Conservation (phyloP, 2,888 invertebrate species). For the Zele albiditarsus region DNA sequence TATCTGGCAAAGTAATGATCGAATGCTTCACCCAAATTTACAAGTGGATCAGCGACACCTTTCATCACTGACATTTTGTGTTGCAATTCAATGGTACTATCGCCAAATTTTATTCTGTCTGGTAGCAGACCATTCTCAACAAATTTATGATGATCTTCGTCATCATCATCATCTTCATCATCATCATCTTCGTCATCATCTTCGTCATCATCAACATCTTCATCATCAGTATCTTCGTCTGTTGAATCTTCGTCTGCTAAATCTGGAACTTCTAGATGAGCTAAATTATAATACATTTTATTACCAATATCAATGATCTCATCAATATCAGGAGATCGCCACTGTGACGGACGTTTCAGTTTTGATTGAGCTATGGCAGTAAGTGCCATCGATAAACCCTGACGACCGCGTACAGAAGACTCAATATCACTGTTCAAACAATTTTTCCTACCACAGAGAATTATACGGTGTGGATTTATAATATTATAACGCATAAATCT, state of each 20-base stretch:
- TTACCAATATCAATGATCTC: slow-evolving; percentile 58
- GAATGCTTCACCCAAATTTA: slow-evolving; percentile 65
- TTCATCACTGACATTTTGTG: slow-evolving; percentile 54
- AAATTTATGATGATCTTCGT: slow-evolving; percentile 1
- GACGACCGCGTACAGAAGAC: slow-evolving; percentile 56
- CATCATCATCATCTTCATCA: slow-evolving; percentile 26
- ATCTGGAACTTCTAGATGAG: slow-evolving; percentile 55
- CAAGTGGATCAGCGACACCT: slow-evolving; percentile 63
- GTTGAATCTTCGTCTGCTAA: slow-evolving; percentile 30
- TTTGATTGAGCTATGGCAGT: slow-evolving; percentile 59
- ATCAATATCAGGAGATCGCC: slow-evolving; percentile 64
- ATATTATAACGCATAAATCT: slow-evolving; percentile 54
- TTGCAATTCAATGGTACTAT: slow-evolving; percentile 54
- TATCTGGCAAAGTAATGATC: slow-evolving; percentile 62
- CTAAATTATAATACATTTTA: slow-evolving; percentile 56
- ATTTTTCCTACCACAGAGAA: slow-evolving; percentile 61
- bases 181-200: slow-evolving; percentile 43
- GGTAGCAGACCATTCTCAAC: slow-evolving; percentile 56
- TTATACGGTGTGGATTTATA: slow-evolving; percentile 59
- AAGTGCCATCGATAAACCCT: slow-evolving; percentile 62
- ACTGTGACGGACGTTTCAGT: slow-evolving; percentile 54
- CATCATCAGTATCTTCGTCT: slow-evolving; percentile 41
- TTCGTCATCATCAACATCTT: slow-evolving; percentile 44
- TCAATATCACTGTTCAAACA: slow-evolving; percentile 54
- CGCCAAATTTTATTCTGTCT: slow-evolving; percentile 55